phyloP scores from a whole-genome alignment of 1,140 invertebrate genomes.

The Caenorhabditis briggsae region DNA sequence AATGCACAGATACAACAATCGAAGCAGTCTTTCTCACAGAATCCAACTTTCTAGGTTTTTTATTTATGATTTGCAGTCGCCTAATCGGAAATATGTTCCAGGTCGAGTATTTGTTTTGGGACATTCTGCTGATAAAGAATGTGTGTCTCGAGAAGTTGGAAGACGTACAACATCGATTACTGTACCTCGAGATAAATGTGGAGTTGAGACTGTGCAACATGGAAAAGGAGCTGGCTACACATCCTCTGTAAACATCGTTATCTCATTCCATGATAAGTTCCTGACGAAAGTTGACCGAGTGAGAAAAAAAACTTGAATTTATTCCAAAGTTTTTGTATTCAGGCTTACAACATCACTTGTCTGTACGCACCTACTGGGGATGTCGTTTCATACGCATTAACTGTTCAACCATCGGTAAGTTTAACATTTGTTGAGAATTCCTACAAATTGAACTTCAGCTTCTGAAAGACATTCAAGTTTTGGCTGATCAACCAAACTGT shows the following conservation, averaged over 20 bases:
- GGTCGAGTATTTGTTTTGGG: constrained; percentile 75
- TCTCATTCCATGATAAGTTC: constrained; percentile 76
- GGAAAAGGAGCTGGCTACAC: constrained; percentile 72
- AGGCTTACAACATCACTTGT: constrained; percentile 72
- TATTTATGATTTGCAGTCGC: not conserved
- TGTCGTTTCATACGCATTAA: constrained; percentile 76
- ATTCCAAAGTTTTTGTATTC: constrained; percentile 36
- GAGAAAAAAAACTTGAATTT: not conserved
- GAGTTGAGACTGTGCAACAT: constrained; percentile 69
- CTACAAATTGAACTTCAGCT: constrained; percentile 52
- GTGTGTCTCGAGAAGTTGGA: constrained; percentile 71
- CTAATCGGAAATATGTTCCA: constrained; percentile 48
- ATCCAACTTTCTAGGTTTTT: constrained; percentile 60
- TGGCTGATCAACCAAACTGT: constrained; percentile 76
- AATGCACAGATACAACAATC: constrained; percentile 76
- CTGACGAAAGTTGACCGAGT: constrained; percentile 74
- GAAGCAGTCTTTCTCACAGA: constrained; percentile 76
- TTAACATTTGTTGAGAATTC: not conserved
- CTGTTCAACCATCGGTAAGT: constrained; percentile 68
- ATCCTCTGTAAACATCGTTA: constrained; percentile 75
- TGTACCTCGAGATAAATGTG: constrained; percentile 72
- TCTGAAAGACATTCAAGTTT: constrained; percentile 73
- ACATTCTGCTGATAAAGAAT: constrained; percentile 73
- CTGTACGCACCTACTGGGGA: constrained; percentile 74
- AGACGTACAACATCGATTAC: constrained; percentile 73